phyloP scores from a whole-genome alignment of 2,888 invertebrate species.

The Chrysolina oricalcia region DNA sequence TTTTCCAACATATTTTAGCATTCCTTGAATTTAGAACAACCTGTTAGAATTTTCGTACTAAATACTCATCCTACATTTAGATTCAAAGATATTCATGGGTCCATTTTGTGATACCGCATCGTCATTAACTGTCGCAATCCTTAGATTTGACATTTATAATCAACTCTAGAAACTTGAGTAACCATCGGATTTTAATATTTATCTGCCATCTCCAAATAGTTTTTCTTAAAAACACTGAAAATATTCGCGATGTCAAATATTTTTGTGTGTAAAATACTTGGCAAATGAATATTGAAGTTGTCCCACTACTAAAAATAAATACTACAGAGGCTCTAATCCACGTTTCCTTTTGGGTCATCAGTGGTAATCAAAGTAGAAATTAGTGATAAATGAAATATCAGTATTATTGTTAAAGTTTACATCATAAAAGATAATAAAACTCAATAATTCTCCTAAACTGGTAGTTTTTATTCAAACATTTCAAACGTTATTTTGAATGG shows the following conservation, averaged over 20 bases:
- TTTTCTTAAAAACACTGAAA: neutral
- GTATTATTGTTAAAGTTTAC: conserved; percentile 22
- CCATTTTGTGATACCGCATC: conserved; percentile 12
- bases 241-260: neutral
- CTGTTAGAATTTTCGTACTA: neutral
- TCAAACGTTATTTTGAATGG: neutral
- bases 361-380: conserved; percentile 8
- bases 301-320: neutral
- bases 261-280: neutral
- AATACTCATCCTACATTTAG: neutral
- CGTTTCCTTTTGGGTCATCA: neutral
- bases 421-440: conserved; percentile 15
- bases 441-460: conserved; percentile 2
- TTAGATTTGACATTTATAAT: neutral
- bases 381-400: conserved; percentile 22
- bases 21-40: neutral
- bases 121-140: neutral
- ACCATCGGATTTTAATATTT: neutral
- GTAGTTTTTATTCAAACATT: neutral
- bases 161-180: neutral
- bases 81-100: neutral
- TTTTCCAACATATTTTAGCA: neutral
- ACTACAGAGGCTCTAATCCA: neutral
- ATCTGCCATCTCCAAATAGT: neutral
- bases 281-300: neutral